Conservation (phyloP, 2,113 vertebrate species). For the Perca fluviatilis region DNA sequence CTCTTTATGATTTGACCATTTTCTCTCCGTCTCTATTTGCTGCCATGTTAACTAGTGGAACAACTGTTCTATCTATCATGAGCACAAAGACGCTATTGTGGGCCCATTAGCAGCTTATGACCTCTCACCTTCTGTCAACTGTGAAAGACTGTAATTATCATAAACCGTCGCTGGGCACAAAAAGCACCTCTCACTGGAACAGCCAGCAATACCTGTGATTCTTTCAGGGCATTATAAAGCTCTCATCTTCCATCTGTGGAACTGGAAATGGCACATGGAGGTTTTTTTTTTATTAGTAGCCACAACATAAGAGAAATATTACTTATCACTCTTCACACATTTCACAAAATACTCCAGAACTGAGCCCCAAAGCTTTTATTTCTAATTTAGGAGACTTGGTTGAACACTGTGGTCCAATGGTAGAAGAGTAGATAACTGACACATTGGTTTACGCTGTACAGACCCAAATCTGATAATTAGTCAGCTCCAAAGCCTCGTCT, state of each 20-base stretch:
- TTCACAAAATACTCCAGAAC: neutral
- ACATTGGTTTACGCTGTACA: neutral
- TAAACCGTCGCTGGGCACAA: slow-evolving; percentile 50
- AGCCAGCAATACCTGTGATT: slow-evolving; percentile 2
- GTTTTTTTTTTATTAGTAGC: neutral
- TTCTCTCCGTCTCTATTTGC: slow-evolving; percentile 8
- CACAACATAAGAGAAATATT: neutral
- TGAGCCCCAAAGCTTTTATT: neutral
- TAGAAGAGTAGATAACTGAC: neutral
- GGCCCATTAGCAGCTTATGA: slow-evolving; percentile 58
- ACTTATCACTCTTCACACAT: neutral
- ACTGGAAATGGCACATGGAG: neutral
- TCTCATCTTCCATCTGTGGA: neutral
- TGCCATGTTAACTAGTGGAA: slow-evolving; percentile 29
- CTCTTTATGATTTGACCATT: slow-evolving; percentile 9
- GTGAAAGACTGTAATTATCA: slow-evolving; percentile 63
- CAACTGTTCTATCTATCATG: slow-evolving; percentile 23
- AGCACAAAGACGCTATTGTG: slow-evolving; percentile 54
- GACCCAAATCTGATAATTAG: slow-evolving; percentile 6
- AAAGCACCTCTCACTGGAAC: slow-evolving; percentile 14
- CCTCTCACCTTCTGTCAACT: slow-evolving; percentile 63
- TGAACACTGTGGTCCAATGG: neutral
- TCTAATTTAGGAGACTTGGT: neutral
- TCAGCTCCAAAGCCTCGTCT: neutral
- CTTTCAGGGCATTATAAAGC: slow-evolving; percentile 16